Conservation (phyloP, 2,797 vertebrate species). For the Enteromius anoplus region DNA sequence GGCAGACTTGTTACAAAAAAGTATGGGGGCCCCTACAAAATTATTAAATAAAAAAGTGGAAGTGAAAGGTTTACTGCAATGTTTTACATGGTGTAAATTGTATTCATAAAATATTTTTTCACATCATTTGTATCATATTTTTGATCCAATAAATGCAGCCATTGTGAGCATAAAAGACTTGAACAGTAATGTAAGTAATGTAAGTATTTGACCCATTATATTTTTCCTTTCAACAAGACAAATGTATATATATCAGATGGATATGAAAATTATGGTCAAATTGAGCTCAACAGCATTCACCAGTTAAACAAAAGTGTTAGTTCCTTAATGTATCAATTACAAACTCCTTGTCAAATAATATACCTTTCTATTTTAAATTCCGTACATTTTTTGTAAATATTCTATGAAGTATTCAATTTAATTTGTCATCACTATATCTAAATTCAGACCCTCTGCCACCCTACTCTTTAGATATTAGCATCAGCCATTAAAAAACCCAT, state of each 20-base stretch:
- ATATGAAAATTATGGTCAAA: not conserved
- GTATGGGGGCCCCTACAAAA: not conserved
- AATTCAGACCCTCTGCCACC: constrained; percentile 1
- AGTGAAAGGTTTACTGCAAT: not conserved
- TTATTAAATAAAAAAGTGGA: not conserved
- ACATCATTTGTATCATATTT: not conserved
- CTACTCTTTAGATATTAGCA: not conserved
- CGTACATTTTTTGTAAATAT: not conserved
- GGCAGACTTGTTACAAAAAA: too few relatives aligned
- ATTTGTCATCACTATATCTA: not conserved
- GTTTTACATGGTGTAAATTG: not conserved
- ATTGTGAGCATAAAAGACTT: not conserved
- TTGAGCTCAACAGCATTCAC: not conserved
- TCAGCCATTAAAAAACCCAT: not conserved
- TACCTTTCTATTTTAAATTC: not conserved
- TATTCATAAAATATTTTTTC: not conserved
- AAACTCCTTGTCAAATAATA: not conserved
- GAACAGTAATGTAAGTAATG: not conserved
- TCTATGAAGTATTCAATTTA: not conserved
- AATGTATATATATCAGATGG: not conserved
- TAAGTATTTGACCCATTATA: not conserved
- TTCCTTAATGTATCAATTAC: not conserved
- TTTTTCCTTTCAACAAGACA: not conserved
- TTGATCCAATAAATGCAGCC: not conserved
- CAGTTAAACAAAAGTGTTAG: not conserved